A percentile compares a stretch with the other conserved stretches of the same genome.
Evolutionary conservation across 2,113 vertebrate genomes (phyloP).

Genomic region (Apeltes quadracus): DNA sequence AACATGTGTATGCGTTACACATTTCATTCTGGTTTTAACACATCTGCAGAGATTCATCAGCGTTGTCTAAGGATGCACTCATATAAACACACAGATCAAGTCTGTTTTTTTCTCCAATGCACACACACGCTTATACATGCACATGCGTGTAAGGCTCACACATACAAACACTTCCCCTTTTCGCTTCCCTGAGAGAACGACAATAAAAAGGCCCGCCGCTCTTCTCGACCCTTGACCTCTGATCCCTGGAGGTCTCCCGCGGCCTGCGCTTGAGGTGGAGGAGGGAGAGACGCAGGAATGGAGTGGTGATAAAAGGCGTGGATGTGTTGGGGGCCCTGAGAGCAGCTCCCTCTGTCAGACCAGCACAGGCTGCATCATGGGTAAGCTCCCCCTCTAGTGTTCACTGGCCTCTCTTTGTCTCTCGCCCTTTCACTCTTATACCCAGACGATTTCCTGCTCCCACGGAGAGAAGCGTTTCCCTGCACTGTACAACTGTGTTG

Average conservation of each 20-base stretch:
- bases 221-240: slow-evolving; percentile 87
- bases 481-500: slow-evolving; percentile 9
- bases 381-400: slow-evolving; percentile 99
- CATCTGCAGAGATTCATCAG: neutral
- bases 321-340: slow-evolving; percentile 78
- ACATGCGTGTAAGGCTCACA: slow-evolving; percentile 3
- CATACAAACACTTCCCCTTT: slow-evolving; percentile 58
- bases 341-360: slow-evolving; percentile 77
- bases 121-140: slow-evolving; percentile 10
- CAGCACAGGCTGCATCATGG: slow-evolving; percentile 83
- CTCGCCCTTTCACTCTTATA: neutral
- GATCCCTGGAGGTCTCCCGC: slow-evolving; percentile 82
- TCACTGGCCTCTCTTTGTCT: slow-evolving; percentile 81
- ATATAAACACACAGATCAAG: neutral
- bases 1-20: neutral
- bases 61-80: neutral
- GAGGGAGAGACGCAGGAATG: slow-evolving; percentile 72
- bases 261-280: slow-evolving; percentile 81
- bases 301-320: slow-evolving; percentile 62
- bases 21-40: slow-evolving; percentile 14
- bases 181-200: slow-evolving; percentile 69
- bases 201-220: slow-evolving; percentile 84
- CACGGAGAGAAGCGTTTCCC: slow-evolving; percentile 29
- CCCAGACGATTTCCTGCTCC: slow-evolving; percentile 54
- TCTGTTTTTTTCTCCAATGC: slow-evolving; percentile 12